Evolutionary conservation across 2,797 vertebrate species (phyloP), one percentile per base, ranked within the genome.

Genomic region (Sebastes elongatus): DNA sequence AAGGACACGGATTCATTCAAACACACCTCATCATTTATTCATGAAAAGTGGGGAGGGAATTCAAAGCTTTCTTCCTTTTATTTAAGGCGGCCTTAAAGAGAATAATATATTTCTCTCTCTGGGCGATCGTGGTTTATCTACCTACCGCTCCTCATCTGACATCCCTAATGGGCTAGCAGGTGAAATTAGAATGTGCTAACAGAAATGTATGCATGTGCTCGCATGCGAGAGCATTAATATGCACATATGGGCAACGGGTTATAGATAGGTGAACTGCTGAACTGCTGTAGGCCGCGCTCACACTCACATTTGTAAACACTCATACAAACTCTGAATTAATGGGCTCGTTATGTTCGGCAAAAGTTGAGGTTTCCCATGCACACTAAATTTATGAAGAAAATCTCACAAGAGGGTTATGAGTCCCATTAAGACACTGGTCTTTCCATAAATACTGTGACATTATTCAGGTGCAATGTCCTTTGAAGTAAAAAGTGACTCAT

Each of bases 1-100:
- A 90, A 93, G 89, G 88, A 93, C 91, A 84, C 70, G 35, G 85
- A 82, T 86, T 90, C 84, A 89, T 91, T 93, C 86, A 86, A 89
- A 91, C 82, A 61, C 73, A 22, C 38, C 90, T 93, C 85, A 89
- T 94, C 86, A 83, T 89, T 92, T 89, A 94, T 94, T 94, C 91
- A 95, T 94, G 90, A 86, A 90, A 92, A 84, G 68, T 59, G 87
- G 73, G 80, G 32, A 63, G 83, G 74, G 84, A 91, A 90, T 90
- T 92, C 87, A 92, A 91, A 92, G 82, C 62, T 70, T 82, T 71
- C 65, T 81, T 80, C 82, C 81, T 86, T 89, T 81, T 71, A 82
- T 86, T 89, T 84, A 80, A 86, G 62, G 78, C 10, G 0, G 53
- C 4, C 42, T 81, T 83, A 85, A 46, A 71, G 22, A 85, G 91